phyloP scores from a whole-genome alignment of 2,888 invertebrate species.

The Diarsia mendica region DNA sequence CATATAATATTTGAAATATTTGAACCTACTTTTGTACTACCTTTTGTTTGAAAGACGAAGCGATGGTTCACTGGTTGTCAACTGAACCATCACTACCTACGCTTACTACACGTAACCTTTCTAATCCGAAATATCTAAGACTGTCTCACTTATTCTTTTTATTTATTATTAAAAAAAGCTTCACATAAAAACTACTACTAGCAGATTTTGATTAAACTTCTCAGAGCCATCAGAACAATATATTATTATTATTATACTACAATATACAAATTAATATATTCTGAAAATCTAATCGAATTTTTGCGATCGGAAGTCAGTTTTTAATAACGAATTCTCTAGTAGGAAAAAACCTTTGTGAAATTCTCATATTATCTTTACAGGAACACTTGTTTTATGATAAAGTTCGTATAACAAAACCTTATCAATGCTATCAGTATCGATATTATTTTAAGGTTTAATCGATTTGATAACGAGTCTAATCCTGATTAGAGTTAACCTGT shows the following conservation, averaged over 20 bases:
- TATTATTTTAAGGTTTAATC: constrained; percentile 59
- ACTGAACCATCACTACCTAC: not conserved
- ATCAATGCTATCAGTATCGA: constrained; percentile 44
- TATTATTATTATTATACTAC: too few species aligned
- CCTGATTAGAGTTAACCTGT: constrained; percentile 28
- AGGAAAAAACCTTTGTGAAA: constrained; percentile 13
- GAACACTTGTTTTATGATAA: constrained; percentile 45
- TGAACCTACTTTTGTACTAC: too few species aligned
- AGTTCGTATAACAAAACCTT: constrained; percentile 20
- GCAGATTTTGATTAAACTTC: too few species aligned
- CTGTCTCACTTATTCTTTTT: not conserved
- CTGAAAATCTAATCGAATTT: not conserved
- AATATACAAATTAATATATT: not conserved
- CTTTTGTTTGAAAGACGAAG: too few species aligned
- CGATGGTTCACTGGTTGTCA: too few species aligned
- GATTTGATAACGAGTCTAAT: constrained; percentile 52
- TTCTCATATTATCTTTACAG: constrained; percentile 23
- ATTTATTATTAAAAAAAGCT: not conserved
- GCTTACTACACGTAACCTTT: not conserved
- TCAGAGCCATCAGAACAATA: too few species aligned
- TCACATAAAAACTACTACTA: not conserved
- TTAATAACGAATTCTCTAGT: not conserved
- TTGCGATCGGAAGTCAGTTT: not conserved
- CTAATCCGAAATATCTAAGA: not conserved
- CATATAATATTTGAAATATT: too few species aligned